A percentile compares a stretch with the other conserved stretches of the same genome.
phyloP scores from a whole-genome alignment of 2,888 invertebrate species.

The Papilio gigon region DNA sequence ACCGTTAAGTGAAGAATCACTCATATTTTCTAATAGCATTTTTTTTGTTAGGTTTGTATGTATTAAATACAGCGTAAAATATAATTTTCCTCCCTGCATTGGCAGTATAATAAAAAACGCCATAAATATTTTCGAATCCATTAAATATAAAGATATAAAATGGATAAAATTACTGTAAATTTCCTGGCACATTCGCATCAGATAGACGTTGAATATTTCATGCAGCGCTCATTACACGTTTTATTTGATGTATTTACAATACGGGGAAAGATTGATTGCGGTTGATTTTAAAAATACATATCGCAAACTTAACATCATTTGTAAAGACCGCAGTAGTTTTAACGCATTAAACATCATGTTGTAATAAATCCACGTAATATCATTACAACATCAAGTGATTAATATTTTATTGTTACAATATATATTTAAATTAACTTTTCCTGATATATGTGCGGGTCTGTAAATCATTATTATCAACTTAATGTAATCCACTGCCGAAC shows the following conservation, averaged over 20 bases:
- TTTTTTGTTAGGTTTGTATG: too few relatives aligned
- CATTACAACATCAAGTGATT: background rate
- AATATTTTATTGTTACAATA: too few relatives aligned
- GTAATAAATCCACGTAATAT: background rate
- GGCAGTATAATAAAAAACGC: background rate
- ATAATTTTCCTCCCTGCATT: background rate
- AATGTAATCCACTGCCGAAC: too few relatives aligned
- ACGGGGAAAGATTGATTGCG: slow-evolving; percentile 17
- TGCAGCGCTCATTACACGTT: slow-evolving; percentile 19
- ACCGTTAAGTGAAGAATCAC: too few relatives aligned
- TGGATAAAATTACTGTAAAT: slow-evolving; percentile 4
- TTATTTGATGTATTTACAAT: slow-evolving; percentile 19
- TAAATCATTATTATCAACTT: too few relatives aligned
- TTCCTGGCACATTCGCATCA: slow-evolving; percentile 11
- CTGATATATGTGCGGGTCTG: too few relatives aligned
- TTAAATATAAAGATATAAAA: slow-evolving; percentile 8
- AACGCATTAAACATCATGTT: background rate
- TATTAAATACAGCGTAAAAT: too few relatives aligned
- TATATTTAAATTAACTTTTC: too few relatives aligned
- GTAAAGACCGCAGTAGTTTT: slow-evolving; percentile 2
- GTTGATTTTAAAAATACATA: slow-evolving; percentile 13
- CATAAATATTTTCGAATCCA: slow-evolving; percentile 1
- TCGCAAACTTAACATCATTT: background rate
- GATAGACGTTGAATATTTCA: slow-evolving; percentile 24
- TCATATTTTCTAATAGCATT: too few relatives aligned